phyloP scores from a whole-genome alignment of 2,113 vertebrate species.

The Nibea coibor region DNA sequence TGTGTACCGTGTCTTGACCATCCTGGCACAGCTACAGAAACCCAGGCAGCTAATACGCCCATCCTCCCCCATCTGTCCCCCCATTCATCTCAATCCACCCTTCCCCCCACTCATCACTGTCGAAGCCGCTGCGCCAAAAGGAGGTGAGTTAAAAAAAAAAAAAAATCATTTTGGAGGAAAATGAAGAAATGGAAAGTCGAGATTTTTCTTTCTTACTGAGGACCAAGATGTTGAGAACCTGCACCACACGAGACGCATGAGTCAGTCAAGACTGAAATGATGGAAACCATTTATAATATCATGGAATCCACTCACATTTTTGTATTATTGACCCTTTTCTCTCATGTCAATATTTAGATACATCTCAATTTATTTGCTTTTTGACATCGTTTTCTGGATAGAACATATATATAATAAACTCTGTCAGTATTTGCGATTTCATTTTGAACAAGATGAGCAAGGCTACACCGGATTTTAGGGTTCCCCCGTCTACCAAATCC shows the following conservation, averaged over 20 bases:
- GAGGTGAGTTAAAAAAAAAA: neutral
- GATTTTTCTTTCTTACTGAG: neutral
- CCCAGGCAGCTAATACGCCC: conserved; percentile 9
- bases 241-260: neutral
- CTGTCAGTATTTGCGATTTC: neutral
- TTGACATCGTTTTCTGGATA: neutral
- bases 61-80: conserved; percentile 40
- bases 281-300: neutral
- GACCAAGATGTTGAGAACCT: too few species aligned
- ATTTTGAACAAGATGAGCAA: neutral
- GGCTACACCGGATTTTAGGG: too few species aligned
- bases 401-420: neutral
- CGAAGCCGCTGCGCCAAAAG: neutral
- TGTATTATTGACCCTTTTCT: neutral
- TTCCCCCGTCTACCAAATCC: too few species aligned
- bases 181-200: neutral
- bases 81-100: conserved; percentile 41
- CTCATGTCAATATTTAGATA: neutral
- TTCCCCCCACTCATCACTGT: conserved; percentile 1
- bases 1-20: conserved; percentile 37
- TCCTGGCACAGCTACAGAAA: conserved; percentile 7
- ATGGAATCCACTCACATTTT: neutral
- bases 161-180: neutral
- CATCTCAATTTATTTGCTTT: neutral
- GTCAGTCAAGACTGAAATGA: neutral